Evolutionary conservation across 2,113 vertebrate genomes (phyloP).

Genomic region (Thermophis baileyi): DNA sequence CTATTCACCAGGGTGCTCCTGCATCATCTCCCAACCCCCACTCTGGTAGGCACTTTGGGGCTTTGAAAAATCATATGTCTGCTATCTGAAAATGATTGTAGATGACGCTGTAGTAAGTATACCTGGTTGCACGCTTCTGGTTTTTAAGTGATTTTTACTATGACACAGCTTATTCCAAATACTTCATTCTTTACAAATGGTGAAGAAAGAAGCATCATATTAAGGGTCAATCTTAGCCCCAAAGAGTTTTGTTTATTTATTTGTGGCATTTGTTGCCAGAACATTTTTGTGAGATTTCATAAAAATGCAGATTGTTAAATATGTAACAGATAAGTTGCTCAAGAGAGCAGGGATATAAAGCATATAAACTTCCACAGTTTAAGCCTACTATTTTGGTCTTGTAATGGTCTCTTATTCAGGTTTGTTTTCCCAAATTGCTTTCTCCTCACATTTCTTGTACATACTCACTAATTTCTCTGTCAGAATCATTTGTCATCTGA

Average conservation of each 20-base stretch:
- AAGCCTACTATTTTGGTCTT: background rate
- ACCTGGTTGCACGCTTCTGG: background rate
- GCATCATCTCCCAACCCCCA: background rate
- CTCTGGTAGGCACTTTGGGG: background rate
- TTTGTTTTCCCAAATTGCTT: background rate
- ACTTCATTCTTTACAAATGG: background rate
- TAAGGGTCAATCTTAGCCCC: background rate
- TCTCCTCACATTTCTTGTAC: background rate
- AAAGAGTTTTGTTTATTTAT: background rate
- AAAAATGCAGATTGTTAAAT: background rate
- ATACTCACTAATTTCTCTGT: background rate
- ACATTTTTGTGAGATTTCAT: background rate
- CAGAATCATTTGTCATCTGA: background rate
- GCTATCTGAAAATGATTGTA: background rate
- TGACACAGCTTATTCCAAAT: background rate
- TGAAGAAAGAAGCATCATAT: background rate
- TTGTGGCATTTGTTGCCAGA: background rate
- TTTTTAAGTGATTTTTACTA: background rate
- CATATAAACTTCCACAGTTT: background rate
- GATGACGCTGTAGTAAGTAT: background rate
- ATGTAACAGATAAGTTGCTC: background rate
- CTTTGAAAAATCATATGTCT: background rate
- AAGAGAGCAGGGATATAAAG: background rate
- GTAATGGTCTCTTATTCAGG: background rate
- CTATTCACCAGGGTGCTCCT: background rate